A percentile compares a stretch with the other conserved stretches of the same genome.
Evolutionary conservation across 1,140 invertebrate species (phyloP).

Genomic region (Bacillus rossius): DNA sequence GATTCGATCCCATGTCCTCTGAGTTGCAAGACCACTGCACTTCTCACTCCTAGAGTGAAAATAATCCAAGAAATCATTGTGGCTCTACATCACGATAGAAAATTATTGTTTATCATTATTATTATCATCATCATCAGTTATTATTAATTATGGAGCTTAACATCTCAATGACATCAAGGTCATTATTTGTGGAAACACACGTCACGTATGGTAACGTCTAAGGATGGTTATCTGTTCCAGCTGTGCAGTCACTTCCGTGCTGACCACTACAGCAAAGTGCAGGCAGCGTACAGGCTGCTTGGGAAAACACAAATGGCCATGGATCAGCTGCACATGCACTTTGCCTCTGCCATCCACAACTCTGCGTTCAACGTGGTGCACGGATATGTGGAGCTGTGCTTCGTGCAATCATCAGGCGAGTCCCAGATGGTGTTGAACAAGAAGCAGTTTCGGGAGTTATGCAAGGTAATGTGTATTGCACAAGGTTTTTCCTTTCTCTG

Average conservation of each 20-base stretch:
- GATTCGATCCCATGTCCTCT: too few species aligned
- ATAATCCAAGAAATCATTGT: too few species aligned
- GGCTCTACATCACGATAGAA: too few species aligned
- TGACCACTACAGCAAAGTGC: conserved; percentile 68
- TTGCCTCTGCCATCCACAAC: conserved; percentile 89
- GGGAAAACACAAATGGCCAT: conserved; percentile 87
- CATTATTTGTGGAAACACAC: too few species aligned
- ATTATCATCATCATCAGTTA: too few species aligned
- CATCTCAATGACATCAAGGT: too few species aligned
- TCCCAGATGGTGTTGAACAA: neutral
- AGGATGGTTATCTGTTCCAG: conserved; percentile 40
- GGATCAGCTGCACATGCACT: conserved; percentile 94
- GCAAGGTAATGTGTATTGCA: conserved; percentile 46
- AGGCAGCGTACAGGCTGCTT: conserved; percentile 77
- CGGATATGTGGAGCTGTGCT: conserved; percentile 57
- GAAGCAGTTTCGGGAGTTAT: conserved; percentile 43
- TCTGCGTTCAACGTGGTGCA: conserved; percentile 73
- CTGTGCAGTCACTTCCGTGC: conserved; percentile 68
- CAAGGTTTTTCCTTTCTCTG: neutral
- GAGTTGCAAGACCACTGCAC: too few species aligned
- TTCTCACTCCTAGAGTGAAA: too few species aligned
- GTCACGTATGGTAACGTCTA: too few species aligned
- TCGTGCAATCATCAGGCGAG: neutral
- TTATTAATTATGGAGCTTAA: too few species aligned
- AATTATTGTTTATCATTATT: too few species aligned